Evolutionary conservation across 2,888 invertebrate genomes (phyloP), one percentile per base, ranked within the genome.

Genomic region (Odontomyia ornata): DNA sequence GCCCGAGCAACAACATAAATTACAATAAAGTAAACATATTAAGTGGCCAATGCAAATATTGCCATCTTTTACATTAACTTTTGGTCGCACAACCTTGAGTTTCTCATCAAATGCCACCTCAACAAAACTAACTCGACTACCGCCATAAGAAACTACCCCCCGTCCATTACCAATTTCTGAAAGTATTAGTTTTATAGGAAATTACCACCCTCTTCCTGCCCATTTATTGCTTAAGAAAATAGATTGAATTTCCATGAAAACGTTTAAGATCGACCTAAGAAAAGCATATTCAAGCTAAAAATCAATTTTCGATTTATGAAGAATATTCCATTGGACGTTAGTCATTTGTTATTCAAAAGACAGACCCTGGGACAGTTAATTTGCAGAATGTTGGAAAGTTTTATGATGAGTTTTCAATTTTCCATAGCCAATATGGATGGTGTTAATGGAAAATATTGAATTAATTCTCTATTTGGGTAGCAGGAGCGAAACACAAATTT

Each of bases 261-360:
- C 64, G 64, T 15, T 30, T 25, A 30, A 9, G 25, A 60, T 1
- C 60, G 15, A 60, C 60, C 25, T 23, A 23, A 13, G 60, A 15
- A 52, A 52, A 52, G 15, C n/a, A 23, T 7, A 28, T 7, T n/a
- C 15, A 28, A 64, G 30, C 11, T 1, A n/a, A 30, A 64, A 64
- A 64, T 64, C 64, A 64, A 64, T 64, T 64, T 64, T 64, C 64
- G 30, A 64, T 64, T 64, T 64, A 64, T n/a, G 64, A 64, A 2
- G 28, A 64, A 15, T 28, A 64, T 28, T 15, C 15, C n/a, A 27
- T 15, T 64, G 7, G 27, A 11, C 30, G 64, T 13, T 64, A 23
- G 30, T 64, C 64, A 30, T 64, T 64, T 64, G 64, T 64, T 64
- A 64, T 18, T 30, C 28, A 60, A 27, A 60, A 64, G 64, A 23